Evolutionary conservation across 2,888 invertebrate genomes (phyloP).

Genomic region (Lasiommata megera): DNA sequence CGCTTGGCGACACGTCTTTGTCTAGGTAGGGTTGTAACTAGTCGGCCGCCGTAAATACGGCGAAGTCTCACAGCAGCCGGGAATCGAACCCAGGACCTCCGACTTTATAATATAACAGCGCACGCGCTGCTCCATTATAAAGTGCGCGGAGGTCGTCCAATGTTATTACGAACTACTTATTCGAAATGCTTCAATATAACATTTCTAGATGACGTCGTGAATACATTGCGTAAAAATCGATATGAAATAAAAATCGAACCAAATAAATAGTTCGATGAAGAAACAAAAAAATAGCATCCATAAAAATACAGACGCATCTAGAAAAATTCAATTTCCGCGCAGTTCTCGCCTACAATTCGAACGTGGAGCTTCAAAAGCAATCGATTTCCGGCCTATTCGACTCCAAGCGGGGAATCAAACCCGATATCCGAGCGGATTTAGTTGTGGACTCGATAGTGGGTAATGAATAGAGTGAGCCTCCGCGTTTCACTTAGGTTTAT

Average conservation of each 20-base stretch:
- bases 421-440: constrained; percentile 74
- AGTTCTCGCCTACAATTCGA: constrained; percentile 59
- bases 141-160: no score
- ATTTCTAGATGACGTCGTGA: no score
- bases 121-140: no score
- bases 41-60: no score
- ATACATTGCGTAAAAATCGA: neutral
- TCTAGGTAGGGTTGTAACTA: no score
- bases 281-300: constrained; percentile 7
- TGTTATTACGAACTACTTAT: no score
- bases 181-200: no score
- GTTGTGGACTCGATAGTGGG: constrained; percentile 66
- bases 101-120: no score
- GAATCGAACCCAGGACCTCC: no score
- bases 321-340: constrained; percentile 27
- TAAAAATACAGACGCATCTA: constrained; percentile 29
- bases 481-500: constrained; percentile 33
- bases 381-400: constrained; percentile 81
- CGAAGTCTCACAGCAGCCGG: no score
- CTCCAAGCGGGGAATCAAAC: constrained; percentile 79
- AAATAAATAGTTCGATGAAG: constrained; percentile 6
- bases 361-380: constrained; percentile 72
- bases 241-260: neutral
- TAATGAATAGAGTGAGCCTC: constrained; percentile 61
- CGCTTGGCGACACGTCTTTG: no score